Conservation (phyloP, 2,797 vertebrate genomes). For the Pseudomugil tenellus region DNA sequence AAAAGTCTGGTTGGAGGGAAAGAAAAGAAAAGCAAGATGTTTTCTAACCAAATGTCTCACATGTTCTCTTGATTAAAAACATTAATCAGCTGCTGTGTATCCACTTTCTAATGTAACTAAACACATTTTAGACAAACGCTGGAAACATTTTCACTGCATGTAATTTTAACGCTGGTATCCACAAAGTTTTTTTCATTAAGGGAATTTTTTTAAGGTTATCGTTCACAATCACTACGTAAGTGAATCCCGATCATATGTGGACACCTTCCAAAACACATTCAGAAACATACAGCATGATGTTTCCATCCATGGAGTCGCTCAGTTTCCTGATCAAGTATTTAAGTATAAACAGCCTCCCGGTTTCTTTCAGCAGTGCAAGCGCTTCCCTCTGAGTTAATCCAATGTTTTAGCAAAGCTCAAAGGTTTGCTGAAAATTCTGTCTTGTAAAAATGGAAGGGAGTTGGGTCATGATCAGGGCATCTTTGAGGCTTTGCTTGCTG, state of each 20-base stretch:
- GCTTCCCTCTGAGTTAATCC: neutral
- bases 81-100: neutral
- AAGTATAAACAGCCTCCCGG: neutral
- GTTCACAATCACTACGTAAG: too few relatives aligned
- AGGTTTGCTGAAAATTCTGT: neutral
- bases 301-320: too few relatives aligned
- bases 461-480: neutral
- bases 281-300: too few relatives aligned
- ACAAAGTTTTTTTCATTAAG: neutral
- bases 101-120: neutral
- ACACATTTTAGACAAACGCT: neutral
- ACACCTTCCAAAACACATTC: too few relatives aligned
- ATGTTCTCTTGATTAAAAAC: neutral
- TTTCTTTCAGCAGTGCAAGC: neutral
- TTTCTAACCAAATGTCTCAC: neutral
- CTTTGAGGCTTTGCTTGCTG: neutral
- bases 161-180: too few relatives aligned
- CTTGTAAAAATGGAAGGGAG: neutral
- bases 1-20: neutral
- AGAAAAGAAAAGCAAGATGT: too few relatives aligned
- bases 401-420: neutral
- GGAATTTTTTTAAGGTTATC: neutral
- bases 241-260: too few relatives aligned
- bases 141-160: too few relatives aligned
- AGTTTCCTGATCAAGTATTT: neutral